Conservation (phyloP, 2,888 invertebrate species). For the Hypomecis atomaria region DNA sequence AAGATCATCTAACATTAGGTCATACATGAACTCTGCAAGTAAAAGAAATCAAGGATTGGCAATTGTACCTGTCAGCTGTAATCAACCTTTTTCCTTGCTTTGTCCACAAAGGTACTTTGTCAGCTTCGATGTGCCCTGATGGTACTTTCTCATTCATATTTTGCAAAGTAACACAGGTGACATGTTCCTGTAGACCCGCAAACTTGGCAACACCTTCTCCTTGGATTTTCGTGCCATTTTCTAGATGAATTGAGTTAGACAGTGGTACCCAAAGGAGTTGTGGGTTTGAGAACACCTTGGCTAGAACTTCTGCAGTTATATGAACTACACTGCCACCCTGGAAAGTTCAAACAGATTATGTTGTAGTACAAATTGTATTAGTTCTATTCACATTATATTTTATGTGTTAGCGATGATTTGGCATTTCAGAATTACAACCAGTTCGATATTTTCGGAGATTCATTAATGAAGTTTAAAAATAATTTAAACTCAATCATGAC, state of each 20-base stretch:
- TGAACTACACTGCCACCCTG: slow-evolving; percentile 94
- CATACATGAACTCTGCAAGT: too few relatives aligned
- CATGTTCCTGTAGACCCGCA: slow-evolving; percentile 85
- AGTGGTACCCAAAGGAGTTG: slow-evolving; percentile 90
- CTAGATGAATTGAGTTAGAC: slow-evolving; percentile 87
- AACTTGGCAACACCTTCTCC: slow-evolving; percentile 88
- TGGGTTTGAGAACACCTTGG: slow-evolving; percentile 85
- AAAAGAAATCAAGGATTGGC: too few relatives aligned
- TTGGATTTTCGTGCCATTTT: slow-evolving; percentile 86
- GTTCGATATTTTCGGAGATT: too few relatives aligned
- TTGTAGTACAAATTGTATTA: not conserved
- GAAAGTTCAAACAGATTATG: slow-evolving; percentile 44
- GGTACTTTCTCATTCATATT: slow-evolving; percentile 88
- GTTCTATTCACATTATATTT: too few relatives aligned
- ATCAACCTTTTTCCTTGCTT: slow-evolving; percentile 90
- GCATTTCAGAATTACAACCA: too few relatives aligned
- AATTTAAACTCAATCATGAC: too few relatives aligned
- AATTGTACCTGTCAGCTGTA: slow-evolving; percentile 81
- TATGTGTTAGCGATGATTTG: too few relatives aligned
- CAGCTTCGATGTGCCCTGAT: slow-evolving; percentile 89
- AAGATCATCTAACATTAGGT: too few relatives aligned
- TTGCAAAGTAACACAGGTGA: slow-evolving; percentile 84
- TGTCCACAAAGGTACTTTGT: slow-evolving; percentile 91
- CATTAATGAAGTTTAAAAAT: too few relatives aligned
- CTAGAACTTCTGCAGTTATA: slow-evolving; percentile 90